phyloP scores from a whole-genome alignment of 2,797 vertebrate species.

The Takifugu ocellatus region DNA sequence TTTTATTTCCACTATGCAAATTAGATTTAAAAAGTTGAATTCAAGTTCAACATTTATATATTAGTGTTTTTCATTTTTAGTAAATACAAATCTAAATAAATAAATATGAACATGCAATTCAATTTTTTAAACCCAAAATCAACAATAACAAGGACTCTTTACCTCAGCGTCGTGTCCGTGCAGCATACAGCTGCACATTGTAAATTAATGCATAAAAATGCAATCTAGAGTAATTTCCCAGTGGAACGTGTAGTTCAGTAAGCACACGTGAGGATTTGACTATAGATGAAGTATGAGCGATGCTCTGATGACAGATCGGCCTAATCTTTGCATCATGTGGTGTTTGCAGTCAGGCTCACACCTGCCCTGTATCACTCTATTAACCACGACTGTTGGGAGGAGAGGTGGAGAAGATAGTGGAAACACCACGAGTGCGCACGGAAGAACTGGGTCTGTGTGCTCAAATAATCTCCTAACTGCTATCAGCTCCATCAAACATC shows the following conservation, averaged over 20 bases:
- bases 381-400: constrained; percentile 13
- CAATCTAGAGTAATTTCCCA: neutral
- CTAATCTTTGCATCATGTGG: constrained; percentile 45
- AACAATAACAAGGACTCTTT: too few relatives aligned
- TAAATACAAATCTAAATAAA: too few relatives aligned
- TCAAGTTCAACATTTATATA: too few relatives aligned
- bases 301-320: constrained; percentile 24
- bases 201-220: neutral
- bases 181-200: neutral
- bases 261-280: neutral
- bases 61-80: too few relatives aligned
- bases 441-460: constrained; percentile 7
- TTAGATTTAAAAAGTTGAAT: too few relatives aligned
- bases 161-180: too few relatives aligned
- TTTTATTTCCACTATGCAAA: constrained; percentile 5
- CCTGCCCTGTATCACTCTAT: constrained; percentile 47
- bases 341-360: constrained; percentile 33
- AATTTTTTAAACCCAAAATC: too few relatives aligned
- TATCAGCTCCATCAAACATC: constrained; percentile 55
- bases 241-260: neutral
- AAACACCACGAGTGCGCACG: neutral
- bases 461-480: constrained; percentile 2
- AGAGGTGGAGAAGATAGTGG: neutral
- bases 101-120: neutral
- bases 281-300: constrained; percentile 13